Base-by-base conservation (phyloP, 2,797 vertebrate genomes). In the Alca torda region DNA sequence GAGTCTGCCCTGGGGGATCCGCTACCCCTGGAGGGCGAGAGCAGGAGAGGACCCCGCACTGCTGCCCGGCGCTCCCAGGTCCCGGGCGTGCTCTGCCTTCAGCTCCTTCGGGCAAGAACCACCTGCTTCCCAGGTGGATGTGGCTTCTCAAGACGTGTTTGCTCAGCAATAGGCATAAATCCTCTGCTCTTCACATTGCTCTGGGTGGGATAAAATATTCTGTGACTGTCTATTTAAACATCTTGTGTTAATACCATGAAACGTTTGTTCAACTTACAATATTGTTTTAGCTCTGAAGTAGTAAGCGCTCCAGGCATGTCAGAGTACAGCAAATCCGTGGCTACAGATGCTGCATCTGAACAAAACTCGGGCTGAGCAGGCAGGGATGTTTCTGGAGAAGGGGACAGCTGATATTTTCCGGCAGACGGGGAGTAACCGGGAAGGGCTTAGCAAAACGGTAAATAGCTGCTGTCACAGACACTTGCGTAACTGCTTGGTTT, bases 401-500 rank as follows among this genome's bases (percentile, higher is more conserved):
- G 46, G 57, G 45, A 65, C 18, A 25, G 33, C 19, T 43, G 84
- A 65, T 56, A 59, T 79, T 95, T 96, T 96, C 91, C 9, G 0
- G 53, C 76, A 88, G 75, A 68, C 45, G 67, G 54, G 82, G 74
- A 1, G 0, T 28, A 23, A 23, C 74, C 74, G 84, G 96, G 90
- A 97, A 96, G 54, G 77, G 41, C 77, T 92, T 13, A 79, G 63
- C 12, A 9, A 7, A 88, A 51, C 26, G 6, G 91, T 84, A 95
- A 93, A 76, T 57, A 63, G 84, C 84, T 89, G 92, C 78, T 96
- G 93, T 90, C 90, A 92, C 77, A 45, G 81, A 4, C 87, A 6
- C 85, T 96, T 95, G 90, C 45, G 28, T 76, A 95, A 96, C 43
- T 21, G 25, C 86, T 77, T 5, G 45, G 95, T 59, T 96, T 96